These are phyloP conservation scores for Bagarius yarrelli DNA, from an alignment of 2,113 vertebrate species.

Conservation along the genomic window DNA sequence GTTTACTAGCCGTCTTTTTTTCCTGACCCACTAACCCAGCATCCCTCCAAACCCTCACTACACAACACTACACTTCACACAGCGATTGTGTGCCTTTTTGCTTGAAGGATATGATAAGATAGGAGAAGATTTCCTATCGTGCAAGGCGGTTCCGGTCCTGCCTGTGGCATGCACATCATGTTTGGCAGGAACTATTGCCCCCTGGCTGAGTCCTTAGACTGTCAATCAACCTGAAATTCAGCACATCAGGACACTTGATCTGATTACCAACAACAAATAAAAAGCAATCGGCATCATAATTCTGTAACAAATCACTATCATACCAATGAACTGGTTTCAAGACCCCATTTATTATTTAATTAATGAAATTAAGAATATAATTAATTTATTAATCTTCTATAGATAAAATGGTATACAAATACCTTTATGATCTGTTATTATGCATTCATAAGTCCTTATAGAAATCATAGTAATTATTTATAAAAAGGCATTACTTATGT, in stretches of 20 bases:
- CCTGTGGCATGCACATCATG: slow-evolving; percentile 50
- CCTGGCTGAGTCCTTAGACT: slow-evolving; percentile 47
- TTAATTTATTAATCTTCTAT: neutral
- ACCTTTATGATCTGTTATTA: neutral
- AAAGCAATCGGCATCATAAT: too few relatives aligned
- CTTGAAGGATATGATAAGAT: slow-evolving; percentile 35
- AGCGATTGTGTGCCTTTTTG: neutral
- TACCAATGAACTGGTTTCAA: neutral
- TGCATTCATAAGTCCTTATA: neutral
- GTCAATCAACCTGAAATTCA: slow-evolving; percentile 44
- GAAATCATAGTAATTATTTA: neutral
- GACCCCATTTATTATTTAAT: neutral
- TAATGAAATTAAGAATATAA: neutral
- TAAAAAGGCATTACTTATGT: neutral
- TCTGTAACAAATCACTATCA: neutral
- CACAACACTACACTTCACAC: neutral
- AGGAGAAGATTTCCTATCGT: slow-evolving; percentile 13
- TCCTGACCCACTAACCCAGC: neutral
- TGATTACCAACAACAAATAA: neutral
- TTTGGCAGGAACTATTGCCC: slow-evolving; percentile 49
- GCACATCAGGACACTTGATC: neutral
- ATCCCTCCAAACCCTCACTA: neutral
- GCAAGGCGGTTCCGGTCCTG: neutral
- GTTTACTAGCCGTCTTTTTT: neutral
- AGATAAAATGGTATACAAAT: neutral